Percentiles rank a stretch among this genome's conserved stretches.
phyloP scores from a whole-genome alignment of 1,140 invertebrate species.

The Pectinophora gossypiella region DNA sequence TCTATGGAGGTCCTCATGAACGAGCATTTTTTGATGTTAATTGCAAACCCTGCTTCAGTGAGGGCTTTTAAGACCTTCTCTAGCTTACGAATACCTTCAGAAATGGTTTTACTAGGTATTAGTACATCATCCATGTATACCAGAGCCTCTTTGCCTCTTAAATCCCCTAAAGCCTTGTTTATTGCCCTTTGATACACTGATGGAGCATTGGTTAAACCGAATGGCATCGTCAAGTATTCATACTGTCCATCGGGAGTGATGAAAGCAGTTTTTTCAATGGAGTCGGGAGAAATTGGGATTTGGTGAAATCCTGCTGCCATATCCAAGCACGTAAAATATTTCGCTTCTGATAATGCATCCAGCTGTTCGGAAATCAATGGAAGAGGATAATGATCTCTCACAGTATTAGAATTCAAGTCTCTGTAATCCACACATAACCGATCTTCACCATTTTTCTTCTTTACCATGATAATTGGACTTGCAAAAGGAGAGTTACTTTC shows the following conservation, averaged over 20 bases:
- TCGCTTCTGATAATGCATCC: constrained; percentile 19
- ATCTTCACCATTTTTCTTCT: constrained; percentile 18
- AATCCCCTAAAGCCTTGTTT: constrained; percentile 33
- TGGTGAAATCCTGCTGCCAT: constrained; percentile 31
- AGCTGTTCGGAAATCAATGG: constrained; percentile 65
- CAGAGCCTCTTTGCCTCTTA: constrained; percentile 11
- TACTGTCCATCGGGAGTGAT: constrained; percentile 36
- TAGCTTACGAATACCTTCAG: constrained; percentile 15
- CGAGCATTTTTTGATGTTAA: constrained; percentile 27
- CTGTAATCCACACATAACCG: constrained; percentile 48
- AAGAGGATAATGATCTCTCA: constrained; percentile 25
- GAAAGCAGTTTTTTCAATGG: constrained; percentile 31
- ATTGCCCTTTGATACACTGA: constrained; percentile 26
- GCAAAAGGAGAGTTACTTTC: constrained; percentile 14
- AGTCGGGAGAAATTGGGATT: constrained; percentile 17
- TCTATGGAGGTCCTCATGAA: constrained; percentile 21
- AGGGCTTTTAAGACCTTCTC: constrained; percentile 11
- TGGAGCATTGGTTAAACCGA: constrained; percentile 14
- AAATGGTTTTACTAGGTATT: constrained; percentile 5
- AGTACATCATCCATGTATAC: constrained; percentile 30
- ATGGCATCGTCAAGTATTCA: constrained; percentile 21
- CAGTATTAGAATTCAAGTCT: constrained; percentile 16
- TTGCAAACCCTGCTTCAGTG: constrained; percentile 22
- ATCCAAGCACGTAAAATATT: constrained; percentile 28
- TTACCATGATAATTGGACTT: constrained; percentile 20